phyloP scores from a whole-genome alignment of 2,888 invertebrate species.

The Drosophila basisetae region DNA sequence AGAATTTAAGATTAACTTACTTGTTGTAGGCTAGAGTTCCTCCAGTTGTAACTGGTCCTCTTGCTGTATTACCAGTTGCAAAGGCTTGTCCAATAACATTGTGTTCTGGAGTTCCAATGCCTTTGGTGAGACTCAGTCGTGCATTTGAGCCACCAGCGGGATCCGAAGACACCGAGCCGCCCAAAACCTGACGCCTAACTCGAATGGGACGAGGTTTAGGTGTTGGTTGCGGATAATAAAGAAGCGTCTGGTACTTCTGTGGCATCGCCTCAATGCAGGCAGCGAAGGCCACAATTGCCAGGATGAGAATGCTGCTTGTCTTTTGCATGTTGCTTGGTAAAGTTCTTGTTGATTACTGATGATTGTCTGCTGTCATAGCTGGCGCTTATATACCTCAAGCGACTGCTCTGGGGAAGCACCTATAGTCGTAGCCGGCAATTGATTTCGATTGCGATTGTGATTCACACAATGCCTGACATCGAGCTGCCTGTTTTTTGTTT shows the following conservation, averaged over 20 bases:
- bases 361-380: constrained; percentile 4
- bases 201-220: constrained; percentile 34
- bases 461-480: constrained; percentile 31
- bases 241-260: constrained; percentile 47
- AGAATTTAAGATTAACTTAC: constrained; percentile 25
- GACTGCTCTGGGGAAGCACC: constrained; percentile 46
- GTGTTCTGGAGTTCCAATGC: constrained; percentile 76
- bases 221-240: constrained; percentile 56
- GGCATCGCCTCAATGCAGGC: constrained; percentile 59
- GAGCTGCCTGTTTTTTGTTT: background rate
- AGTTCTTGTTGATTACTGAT: constrained; percentile 46
- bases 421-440: background rate
- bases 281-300: constrained; percentile 55
- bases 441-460: constrained; percentile 34
- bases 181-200: constrained; percentile 67
- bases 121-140: constrained; percentile 66
- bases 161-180: constrained; percentile 70
- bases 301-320: constrained; percentile 46
- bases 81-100: constrained; percentile 74
- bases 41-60: constrained; percentile 68
- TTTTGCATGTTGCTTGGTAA: constrained; percentile 55
- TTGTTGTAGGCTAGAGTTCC: constrained; percentile 67
- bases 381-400: constrained; percentile 47
- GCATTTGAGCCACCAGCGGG: constrained; percentile 79
- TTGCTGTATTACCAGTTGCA: constrained; percentile 65